Evolutionary conservation across 2,888 invertebrate species (phyloP), one percentile per base, ranked within the genome.

Genomic region (Hyles lineata): DNA sequence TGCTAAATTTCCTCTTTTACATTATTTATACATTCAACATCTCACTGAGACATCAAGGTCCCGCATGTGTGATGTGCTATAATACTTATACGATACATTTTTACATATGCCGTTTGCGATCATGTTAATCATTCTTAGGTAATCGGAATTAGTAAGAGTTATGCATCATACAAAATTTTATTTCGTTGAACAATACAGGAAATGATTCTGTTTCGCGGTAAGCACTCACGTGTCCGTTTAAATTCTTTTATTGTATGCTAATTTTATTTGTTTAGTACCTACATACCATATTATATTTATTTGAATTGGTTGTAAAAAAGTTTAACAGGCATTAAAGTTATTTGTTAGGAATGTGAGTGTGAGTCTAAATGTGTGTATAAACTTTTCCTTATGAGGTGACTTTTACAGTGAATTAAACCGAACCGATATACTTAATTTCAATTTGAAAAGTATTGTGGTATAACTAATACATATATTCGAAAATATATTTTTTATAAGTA

Each of bases 1-100:
- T 84, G 84, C 84, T 85, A 84, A 85, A 85, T 85, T 83, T 82
- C 82, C 76, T 76, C 76, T 77, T 79, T 77, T 77, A 78, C 78
- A 81, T 80, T 80, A 83, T 80, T 80, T 79, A 80, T 78, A 79
- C 75, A 79, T 78, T 77, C 78, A 75, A 77, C 76, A 77, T 74
- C 75, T 75, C 77, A 55, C 76, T 72, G 35, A 25, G 25, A 67
- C 11, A 58, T 23, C 35, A 59, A 55, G 55, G 55, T 72, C 52
- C 61, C 70, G 21, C 19, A 50, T 67, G 23, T 67, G 43, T 50
- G 7, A 55, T 60, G 29, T 32, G 29, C 23, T 59, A 2, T 17
- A 17, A 25, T 29, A 6, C 25, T 62, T 52, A 32, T 71, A 25
- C 23, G 4, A 55, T 21, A 32, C 58, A 32, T 70, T 55, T 52